phyloP scores from a whole-genome alignment of 2,797 vertebrate species.

The Scarus forsteni region DNA sequence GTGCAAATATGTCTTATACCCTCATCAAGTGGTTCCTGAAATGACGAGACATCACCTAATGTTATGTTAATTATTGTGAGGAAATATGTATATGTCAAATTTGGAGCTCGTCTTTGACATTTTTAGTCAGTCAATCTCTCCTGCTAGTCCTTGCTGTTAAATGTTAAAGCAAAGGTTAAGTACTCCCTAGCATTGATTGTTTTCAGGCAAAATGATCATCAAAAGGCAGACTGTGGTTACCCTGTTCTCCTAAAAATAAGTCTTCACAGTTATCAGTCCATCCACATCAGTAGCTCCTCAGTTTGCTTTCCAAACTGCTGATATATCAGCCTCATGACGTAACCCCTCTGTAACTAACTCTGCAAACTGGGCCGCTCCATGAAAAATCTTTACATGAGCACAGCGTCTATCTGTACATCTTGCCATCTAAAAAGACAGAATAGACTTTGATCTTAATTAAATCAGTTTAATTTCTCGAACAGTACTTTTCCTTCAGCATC shows the following conservation, averaged over 20 bases:
- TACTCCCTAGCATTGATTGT: not conserved
- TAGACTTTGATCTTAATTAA: constrained; percentile 25
- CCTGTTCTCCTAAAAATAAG: not conserved
- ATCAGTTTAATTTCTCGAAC: constrained; percentile 9
- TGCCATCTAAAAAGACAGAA: constrained; percentile 11
- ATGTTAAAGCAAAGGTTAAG: not conserved
- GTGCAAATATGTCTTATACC: too few relatives aligned
- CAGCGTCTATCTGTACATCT: constrained; percentile 26
- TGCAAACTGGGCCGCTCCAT: constrained; percentile 21
- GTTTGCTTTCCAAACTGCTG: constrained; percentile 36
- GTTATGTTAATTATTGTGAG: too few relatives aligned
- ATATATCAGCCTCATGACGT: constrained; percentile 42
- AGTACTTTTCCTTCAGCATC: not conserved
- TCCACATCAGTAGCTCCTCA: constrained; percentile 36
- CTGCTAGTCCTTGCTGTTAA: not conserved
- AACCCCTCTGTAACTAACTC: constrained; percentile 36
- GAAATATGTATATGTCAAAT: too few relatives aligned
- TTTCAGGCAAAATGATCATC: not conserved
- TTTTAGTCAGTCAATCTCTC: too few relatives aligned
- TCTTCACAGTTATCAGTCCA: constrained; percentile 23
- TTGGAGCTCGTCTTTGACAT: too few relatives aligned
- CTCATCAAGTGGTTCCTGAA: too few relatives aligned
- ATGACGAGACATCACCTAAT: too few relatives aligned
- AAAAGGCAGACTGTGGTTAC: not conserved
- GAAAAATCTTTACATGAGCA: constrained; percentile 14